phyloP scores from a whole-genome alignment of 2,888 invertebrate species.

The Pycnomerus fuliginosus region DNA sequence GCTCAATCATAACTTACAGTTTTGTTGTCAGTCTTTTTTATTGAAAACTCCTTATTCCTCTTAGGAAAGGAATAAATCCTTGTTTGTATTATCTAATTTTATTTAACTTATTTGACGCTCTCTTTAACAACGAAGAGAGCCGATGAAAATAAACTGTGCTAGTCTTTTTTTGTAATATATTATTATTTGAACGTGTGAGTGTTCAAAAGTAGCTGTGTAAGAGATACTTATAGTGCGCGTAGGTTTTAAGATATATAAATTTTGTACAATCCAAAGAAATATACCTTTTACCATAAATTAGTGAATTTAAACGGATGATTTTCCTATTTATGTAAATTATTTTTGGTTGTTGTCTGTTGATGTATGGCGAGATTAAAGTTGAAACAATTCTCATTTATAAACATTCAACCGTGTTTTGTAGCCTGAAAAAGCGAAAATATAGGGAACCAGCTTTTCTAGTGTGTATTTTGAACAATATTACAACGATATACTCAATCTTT shows the following conservation, averaged over 20 bases:
- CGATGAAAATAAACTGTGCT: slow-evolving; percentile 34
- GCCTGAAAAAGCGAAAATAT: slow-evolving; percentile 17
- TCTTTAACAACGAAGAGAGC: slow-evolving; percentile 3
- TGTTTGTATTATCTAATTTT: slow-evolving; percentile 18
- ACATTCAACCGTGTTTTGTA: slow-evolving; percentile 6
- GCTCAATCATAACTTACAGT: slow-evolving; percentile 48
- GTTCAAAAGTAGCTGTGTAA: slow-evolving; percentile 34
- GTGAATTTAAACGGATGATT: slow-evolving; percentile 24
- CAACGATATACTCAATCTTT: slow-evolving; percentile 47
- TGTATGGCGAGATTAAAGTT: slow-evolving; percentile 18
- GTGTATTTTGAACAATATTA: slow-evolving; percentile 38
- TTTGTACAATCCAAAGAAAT: slow-evolving; percentile 53
- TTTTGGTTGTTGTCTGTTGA: slow-evolving; percentile 24
- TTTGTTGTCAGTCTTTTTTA: slow-evolving; percentile 21
- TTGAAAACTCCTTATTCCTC: slow-evolving; percentile 1
- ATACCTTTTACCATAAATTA: slow-evolving; percentile 28
- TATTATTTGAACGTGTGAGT: slow-evolving; percentile 42
- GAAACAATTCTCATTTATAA: slow-evolving; percentile 23
- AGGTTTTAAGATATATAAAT: slow-evolving; percentile 43
- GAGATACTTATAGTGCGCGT: slow-evolving; percentile 37
- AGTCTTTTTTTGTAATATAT: slow-evolving; percentile 39
- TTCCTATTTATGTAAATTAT: too few species aligned
- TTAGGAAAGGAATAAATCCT: not conserved
- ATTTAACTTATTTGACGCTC: slow-evolving; percentile 20
- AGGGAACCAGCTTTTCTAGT: slow-evolving; percentile 36